Percentiles rank a stretch among this genome's conserved stretches.
Conservation (phyloP, 2,113 vertebrate species). For the Tachuris rubrigastra region DNA sequence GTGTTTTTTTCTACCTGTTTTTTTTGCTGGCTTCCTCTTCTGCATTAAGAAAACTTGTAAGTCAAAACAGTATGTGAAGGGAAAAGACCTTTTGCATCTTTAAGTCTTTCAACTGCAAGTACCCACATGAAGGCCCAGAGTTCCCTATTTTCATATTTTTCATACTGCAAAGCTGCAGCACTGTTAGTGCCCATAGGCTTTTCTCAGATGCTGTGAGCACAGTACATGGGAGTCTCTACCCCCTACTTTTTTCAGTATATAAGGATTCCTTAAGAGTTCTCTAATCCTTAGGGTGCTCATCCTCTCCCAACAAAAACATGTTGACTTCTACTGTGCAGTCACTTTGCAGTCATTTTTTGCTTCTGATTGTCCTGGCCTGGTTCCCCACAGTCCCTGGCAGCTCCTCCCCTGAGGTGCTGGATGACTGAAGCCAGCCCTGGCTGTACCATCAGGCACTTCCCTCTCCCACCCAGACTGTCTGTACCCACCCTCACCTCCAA, state of each 20-base stretch:
- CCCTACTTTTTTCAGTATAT: not conserved
- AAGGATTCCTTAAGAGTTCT: not conserved
- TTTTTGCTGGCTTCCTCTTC: not conserved
- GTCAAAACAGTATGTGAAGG: not conserved
- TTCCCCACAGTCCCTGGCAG: rapidly evolving
- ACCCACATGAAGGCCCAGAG: not conserved
- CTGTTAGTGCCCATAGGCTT: not conserved
- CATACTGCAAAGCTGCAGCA: not conserved
- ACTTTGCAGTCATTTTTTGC: not conserved
- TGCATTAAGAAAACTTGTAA: not conserved
- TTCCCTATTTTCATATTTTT: not conserved
- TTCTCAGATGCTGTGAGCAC: not conserved
- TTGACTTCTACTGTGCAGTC: not conserved
- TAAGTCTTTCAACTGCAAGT: not conserved
- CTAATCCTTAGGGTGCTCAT: not conserved
- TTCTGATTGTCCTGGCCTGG: not conserved
- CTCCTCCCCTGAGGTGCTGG: not conserved
- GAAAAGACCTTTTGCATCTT: not conserved
- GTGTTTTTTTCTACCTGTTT: not conserved
- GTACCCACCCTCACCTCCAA: not conserved
- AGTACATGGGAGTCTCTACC: no score
- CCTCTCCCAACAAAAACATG: not conserved
- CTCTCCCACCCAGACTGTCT: not conserved
- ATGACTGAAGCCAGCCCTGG: rapidly evolving
- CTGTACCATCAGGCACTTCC: rapidly evolving